A percentile compares a stretch with the other conserved stretches of the same genome.
Evolutionary conservation across 2,113 vertebrate genomes (phyloP).

Genomic region (Gavia stellata): DNA sequence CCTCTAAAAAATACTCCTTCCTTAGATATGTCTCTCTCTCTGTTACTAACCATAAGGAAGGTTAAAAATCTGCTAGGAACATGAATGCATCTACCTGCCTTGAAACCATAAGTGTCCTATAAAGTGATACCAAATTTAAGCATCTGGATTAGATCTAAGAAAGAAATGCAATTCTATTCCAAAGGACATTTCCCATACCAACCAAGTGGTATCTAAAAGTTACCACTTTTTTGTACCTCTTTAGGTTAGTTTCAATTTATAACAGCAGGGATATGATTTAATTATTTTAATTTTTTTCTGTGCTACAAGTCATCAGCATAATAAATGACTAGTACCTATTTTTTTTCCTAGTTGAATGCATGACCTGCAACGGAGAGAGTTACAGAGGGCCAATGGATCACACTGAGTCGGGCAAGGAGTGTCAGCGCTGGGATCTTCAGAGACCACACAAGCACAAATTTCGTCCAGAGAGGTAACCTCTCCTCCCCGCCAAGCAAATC

Average conservation of each 20-base stretch:
- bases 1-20: background rate
- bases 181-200: background rate
- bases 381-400: constrained; percentile 98
- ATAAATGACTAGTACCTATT: background rate
- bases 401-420: constrained; percentile 90
- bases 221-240: background rate
- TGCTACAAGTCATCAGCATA: background rate
- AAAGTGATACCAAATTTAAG: background rate
- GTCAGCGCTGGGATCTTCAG: constrained; percentile 95
- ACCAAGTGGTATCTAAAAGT: background rate
- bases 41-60: background rate
- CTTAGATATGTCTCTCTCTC: background rate
- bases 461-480: constrained; percentile 86
- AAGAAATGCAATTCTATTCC: background rate
- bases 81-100: background rate
- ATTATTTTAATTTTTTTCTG: background rate
- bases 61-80: background rate
- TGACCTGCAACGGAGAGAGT: constrained; percentile 92
- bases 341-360: constrained; percentile 84
- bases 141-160: background rate
- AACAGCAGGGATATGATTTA: background rate
- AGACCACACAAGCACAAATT: constrained; percentile 91
- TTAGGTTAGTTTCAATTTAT: background rate
- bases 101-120: background rate
- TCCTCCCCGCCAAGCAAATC: background rate